Conservation (phyloP, 2,888 invertebrate species). For the Bombylius major region DNA sequence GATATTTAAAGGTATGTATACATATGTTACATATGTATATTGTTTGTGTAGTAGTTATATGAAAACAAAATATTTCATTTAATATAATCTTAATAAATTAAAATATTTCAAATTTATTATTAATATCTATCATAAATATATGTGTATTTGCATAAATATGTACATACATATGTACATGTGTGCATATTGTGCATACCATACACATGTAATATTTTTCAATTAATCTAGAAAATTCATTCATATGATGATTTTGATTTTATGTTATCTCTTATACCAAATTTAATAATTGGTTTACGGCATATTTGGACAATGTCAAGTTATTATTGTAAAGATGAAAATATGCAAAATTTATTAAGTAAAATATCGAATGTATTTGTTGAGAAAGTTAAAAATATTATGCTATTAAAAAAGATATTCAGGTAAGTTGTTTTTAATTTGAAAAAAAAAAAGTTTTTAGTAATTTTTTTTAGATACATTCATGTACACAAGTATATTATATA, state of each 20-base stretch:
- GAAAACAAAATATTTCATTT: too few relatives aligned
- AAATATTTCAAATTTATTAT: too few relatives aligned
- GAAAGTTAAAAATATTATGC: conserved; percentile 57
- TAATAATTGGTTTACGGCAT: conserved; percentile 76
- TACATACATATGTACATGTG: too few relatives aligned
- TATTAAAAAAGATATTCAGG: conserved; percentile 64
- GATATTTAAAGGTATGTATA: conserved; percentile 37
- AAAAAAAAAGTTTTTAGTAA: neutral
- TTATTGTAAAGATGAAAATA: conserved; percentile 71
- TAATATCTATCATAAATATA: too few relatives aligned
- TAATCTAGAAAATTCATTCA: conserved; percentile 50
- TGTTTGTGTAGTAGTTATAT: too few relatives aligned
- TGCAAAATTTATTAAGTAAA: conserved; percentile 70
- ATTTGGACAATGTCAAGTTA: conserved; percentile 85
- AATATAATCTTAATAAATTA: too few relatives aligned
- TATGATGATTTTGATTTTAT: conserved; percentile 59
- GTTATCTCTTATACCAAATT: conserved; percentile 56
- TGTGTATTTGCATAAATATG: too few relatives aligned
- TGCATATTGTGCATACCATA: too few relatives aligned
- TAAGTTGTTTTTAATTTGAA: conserved; percentile 33
- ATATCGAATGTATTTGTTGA: conserved; percentile 73
- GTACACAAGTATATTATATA: too few relatives aligned
- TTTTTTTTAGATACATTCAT: neutral
- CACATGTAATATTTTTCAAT: too few relatives aligned
- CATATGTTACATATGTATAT: neutral